Evolutionary conservation across 2,888 invertebrate species (phyloP), one percentile per base, ranked within the genome.

Genomic region (Melolontha melolontha): DNA sequence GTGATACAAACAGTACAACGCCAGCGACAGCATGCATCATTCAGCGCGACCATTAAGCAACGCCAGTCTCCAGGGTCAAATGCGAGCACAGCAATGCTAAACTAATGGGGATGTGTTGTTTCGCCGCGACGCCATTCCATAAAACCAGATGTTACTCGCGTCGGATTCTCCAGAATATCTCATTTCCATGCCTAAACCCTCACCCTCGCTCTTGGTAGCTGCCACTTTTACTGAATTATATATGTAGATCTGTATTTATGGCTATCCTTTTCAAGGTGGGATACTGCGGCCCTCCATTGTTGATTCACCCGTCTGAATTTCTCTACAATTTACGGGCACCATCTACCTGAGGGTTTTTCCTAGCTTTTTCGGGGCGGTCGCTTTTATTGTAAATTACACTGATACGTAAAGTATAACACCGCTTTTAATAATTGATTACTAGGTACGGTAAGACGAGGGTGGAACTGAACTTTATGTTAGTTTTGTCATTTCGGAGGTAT

Each of bases 81-180:
- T 77, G 77, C 75, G 75, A 78, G 77, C 76, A 73, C 72, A 69
- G 77, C 78, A 77, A 79, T 79, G 79, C 75, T 78, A 77, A 79
- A 80, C 79, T 81, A 81, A 81, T 80, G 80, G 80, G 79, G 79
- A 80, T 80, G 79, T 78, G 80, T 79, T 80, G 80, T 80, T 79
- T 78, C 79, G 75, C 73, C 76, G 74, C 73, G 74, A 75, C 73
- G 75, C 77, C 47, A 14, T 14, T 47, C 47, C 47, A 47, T 47
- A 47, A 47, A 47, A 47, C 47, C 47, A 47, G 47, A 47, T 17
- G 12, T 47, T 16, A 47, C 47, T 8, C 14, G 47, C 12, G 47
- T 74, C 77, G 34, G 34, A 34, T 34, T 34, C 34, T 34, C 34
- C 10, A 34, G 34, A 34, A 34, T 34, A 34, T 16, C 44, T 44